Evolutionary conservation across 1,140 invertebrate species (phyloP).

Genomic region (Anadara kagoshimensis): DNA sequence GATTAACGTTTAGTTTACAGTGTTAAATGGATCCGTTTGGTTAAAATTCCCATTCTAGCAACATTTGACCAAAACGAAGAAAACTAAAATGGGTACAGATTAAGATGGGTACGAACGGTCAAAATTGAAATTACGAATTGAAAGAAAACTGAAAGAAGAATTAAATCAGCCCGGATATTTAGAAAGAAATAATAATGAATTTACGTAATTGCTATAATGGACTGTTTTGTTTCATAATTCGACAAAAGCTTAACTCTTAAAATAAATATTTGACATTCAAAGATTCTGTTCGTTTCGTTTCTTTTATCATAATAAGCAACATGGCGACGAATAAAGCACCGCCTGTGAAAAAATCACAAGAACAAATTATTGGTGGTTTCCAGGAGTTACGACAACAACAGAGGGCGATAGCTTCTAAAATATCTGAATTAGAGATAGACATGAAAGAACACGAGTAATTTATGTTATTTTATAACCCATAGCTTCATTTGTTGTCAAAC

Average conservation of each 20-base stretch:
- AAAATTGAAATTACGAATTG: too few relatives aligned
- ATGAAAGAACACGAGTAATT: constrained; percentile 95
- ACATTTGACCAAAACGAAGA: too few relatives aligned
- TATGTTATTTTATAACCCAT: too few relatives aligned
- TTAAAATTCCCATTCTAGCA: too few relatives aligned
- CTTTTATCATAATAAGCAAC: background rate
- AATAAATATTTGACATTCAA: background rate
- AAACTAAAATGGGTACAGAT: too few relatives aligned
- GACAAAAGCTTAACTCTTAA: background rate
- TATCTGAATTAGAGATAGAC: constrained; percentile 93
- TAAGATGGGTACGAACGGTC: too few relatives aligned
- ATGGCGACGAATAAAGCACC: constrained; percentile 32
- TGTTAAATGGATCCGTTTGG: too few relatives aligned
- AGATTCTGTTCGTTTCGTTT: background rate
- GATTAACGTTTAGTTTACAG: too few relatives aligned
- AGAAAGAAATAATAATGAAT: background rate
- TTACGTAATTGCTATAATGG: too few relatives aligned
- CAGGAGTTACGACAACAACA: constrained; percentile 91
- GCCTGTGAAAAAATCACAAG: constrained; percentile 69
- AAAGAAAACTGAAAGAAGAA: background rate
- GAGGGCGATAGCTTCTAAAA: constrained; percentile 83
- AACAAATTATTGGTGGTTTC: constrained; percentile 91
- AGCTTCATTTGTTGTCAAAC: too few relatives aligned
- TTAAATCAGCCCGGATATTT: constrained; percentile 19
- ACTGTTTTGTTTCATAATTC: too few relatives aligned